These are phyloP conservation scores for Drosophila setosimentum DNA, from an alignment of 2,888 invertebrate genomes.

Conservation along the genomic window DNA sequence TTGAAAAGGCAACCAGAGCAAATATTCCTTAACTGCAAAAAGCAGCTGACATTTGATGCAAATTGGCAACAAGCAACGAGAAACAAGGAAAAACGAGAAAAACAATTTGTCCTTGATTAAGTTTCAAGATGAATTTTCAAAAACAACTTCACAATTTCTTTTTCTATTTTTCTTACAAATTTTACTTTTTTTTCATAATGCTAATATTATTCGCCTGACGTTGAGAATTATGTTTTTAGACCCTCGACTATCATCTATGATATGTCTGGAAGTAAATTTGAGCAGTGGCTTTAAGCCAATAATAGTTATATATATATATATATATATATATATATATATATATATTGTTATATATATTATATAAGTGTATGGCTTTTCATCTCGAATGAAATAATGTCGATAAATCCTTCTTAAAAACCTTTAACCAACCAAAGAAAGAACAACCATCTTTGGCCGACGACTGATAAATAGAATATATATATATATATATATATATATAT, in stretches of 20 bases:
- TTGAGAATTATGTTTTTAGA: neutral
- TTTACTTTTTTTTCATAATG: neutral
- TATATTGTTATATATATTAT: too few species aligned
- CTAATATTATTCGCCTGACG: neutral
- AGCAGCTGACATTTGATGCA: slow-evolving; percentile 23
- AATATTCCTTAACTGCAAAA: slow-evolving; percentile 25
- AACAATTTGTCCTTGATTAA: slow-evolving; percentile 72
- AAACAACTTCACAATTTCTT: neutral
- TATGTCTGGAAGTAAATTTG: neutral
- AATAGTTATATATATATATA: too few species aligned
- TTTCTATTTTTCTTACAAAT: neutral
- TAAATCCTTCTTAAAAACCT: neutral
- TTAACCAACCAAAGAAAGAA: neutral
- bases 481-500: too few species aligned
- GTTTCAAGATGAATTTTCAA: slow-evolving; percentile 45
- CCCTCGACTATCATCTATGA: neutral
- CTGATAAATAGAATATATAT: too few species aligned
- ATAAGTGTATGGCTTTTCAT: neutral
- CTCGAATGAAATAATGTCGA: neutral
- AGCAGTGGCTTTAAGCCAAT: neutral
- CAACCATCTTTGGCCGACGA: neutral
- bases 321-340: too few species aligned
- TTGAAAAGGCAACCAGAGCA: slow-evolving; percentile 8
- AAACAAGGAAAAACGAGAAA: slow-evolving; percentile 40
- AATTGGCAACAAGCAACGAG: slow-evolving; percentile 21